Base-by-base conservation (phyloP, 2,113 vertebrate genomes). In the Epinephelus fuscoguttatus region DNA sequence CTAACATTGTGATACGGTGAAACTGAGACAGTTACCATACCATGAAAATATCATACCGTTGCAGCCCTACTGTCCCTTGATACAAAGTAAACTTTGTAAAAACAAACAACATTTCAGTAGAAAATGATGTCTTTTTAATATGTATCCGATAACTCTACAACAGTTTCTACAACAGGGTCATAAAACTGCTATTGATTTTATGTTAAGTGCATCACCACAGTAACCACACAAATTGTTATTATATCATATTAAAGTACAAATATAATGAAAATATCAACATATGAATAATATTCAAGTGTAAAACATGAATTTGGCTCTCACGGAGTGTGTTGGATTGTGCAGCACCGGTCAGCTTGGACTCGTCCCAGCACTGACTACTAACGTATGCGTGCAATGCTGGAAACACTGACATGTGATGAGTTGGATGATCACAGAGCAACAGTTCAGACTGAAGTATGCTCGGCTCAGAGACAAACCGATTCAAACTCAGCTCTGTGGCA, bases 401-500 rank as follows among this genome's bases (percentile, higher is more conserved):
- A 37, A 5, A 25, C 33, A 40, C 1, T 30, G 71, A 68, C 60
- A 52, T 27, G 19, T 59, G 13, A 23, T 13, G 37, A 78, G 21
- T 33, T 25, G 53, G 19, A 8, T 23, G 73, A 50, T 64, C 59
- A 17, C 50, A 21, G 33, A 70, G 19, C 64, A 45, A 2, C 60
- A 37, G 21, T 52, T 78, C 56, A 40, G 69, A 59, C 70, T 40
- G 76, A 75, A 73, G 25, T 42, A 42, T 6, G 11, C 4, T 76
- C 78, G 40, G 70, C 82, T 42, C 78, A 12, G 74, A 91, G 81
- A 81, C 75, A 55, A 78, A 53, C 86, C 14, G 45, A 67, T 77
- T 76, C 49, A 47, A 81, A 70, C 72, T 79, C 79, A 15, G 56
- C 78, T 83, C 67, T 21, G 75, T 37, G 63, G 64, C 7, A 1